Percentiles rank a stretch among this genome's conserved stretches.
phyloP scores from a whole-genome alignment of 1,140 invertebrate species.

The Ceratina australensis region DNA sequence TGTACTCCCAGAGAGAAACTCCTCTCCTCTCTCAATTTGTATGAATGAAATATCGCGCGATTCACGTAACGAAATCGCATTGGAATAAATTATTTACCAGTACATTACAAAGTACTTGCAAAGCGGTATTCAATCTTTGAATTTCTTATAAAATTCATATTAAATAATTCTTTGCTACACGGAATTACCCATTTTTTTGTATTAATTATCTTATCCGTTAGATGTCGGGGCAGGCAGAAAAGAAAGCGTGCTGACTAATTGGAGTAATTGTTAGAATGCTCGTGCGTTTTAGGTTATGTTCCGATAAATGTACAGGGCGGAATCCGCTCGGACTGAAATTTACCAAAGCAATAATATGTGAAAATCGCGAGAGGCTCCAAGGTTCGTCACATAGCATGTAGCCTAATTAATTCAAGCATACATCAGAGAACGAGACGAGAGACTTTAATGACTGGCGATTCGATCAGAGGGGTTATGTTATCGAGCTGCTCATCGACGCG shows the following conservation, averaged over 20 bases:
- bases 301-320: neutral
- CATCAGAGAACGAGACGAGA: neutral
- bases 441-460: neutral
- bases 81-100: too few relatives aligned
- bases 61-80: too few relatives aligned
- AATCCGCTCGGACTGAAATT: too few relatives aligned
- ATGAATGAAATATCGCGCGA: too few relatives aligned
- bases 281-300: conserved; percentile 21
- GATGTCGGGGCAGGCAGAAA: conserved; percentile 3
- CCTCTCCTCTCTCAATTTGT: too few relatives aligned
- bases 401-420: neutral
- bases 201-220: neutral
- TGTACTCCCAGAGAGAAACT: too few relatives aligned
- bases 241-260: neutral
- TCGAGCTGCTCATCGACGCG: conserved; percentile 19
- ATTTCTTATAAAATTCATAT: neutral
- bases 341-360: conserved; percentile 37
- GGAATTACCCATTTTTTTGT: too few relatives aligned
- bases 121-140: neutral
- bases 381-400: neutral
- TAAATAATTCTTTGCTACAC: neutral
- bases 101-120: neutral
- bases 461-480: conserved; percentile 63
- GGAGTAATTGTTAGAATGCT: neutral
- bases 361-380: neutral